Evolutionary conservation across 2,113 vertebrate genomes (phyloP), one percentile per base, ranked within the genome.

Genomic region (Lasiurus cinereus): DNA sequence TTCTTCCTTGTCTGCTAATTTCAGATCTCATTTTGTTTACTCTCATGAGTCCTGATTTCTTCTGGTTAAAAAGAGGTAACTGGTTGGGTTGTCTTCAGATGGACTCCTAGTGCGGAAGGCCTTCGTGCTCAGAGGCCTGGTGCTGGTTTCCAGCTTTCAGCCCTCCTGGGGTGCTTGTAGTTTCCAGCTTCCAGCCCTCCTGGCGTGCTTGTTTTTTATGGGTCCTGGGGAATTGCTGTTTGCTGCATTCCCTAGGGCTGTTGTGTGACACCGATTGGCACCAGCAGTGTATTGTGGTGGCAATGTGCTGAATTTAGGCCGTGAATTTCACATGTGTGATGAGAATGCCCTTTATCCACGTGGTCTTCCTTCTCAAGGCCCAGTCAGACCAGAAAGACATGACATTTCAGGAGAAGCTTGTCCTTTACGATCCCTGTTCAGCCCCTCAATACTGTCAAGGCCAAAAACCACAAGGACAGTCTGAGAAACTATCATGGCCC

Each of bases 321-420:
- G 0, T 24, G 39, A 16, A 18, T 54, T 36, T 56, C 50, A 46
- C 4, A 16, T 13, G 8, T n/a, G 0, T 11, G 64, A 24, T 33
- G 43, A 84, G 24, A 48, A 21, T 0, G 21, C n/a, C 1, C 16
- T 31, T 72, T 7, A 19, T n/a, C 29, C 15, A 1, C 1, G 19
- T 14, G 31, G 18, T 66, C 86, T 43, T 11, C 24, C 69, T 31
- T 19, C 24, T 43, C 6, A 2, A 5, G 16, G 8, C 70, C 43
- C 14, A 14, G 66, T 64, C 2, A 0, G 29, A n/a, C 43, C 50
- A 2, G 18, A 46, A 77, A 6, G 67, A n/a, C 36, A 0, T 22
- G 43, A 2, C 1, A 11, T 62, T 18, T 73, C 15, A 1, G 8
- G 8, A 52, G 46, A 9, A 9, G 1, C 2, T 1, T 0, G 1